Evolutionary conservation across 2,113 vertebrate genomes (phyloP).

Genomic region (Callaeas wilsoni): DNA sequence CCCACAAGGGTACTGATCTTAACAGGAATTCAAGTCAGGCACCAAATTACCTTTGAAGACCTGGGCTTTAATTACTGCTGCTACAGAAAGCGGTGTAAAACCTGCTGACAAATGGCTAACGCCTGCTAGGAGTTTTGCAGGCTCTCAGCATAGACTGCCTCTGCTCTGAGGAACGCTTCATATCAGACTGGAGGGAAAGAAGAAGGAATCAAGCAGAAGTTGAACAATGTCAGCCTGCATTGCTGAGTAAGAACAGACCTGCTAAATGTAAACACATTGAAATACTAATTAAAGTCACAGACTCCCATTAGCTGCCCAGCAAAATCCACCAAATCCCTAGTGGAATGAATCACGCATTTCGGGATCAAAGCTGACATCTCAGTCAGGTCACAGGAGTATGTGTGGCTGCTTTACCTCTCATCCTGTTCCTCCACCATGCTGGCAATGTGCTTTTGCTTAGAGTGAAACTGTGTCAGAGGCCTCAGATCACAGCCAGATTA

Average conservation of each 20-base stretch:
- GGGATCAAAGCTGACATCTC: background rate
- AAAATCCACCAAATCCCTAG: background rate
- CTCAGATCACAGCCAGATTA: background rate
- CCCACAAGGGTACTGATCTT: background rate
- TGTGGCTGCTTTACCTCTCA: background rate
- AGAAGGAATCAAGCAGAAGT: background rate
- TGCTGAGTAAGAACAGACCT: background rate
- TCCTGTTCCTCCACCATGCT: background rate
- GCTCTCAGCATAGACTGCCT: background rate
- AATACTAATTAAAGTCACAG: background rate
- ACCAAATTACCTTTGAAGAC: background rate
- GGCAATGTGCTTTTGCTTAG: background rate
- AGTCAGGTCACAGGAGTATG: background rate
- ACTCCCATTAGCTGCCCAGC: background rate
- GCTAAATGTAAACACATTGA: background rate
- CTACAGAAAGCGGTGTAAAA: background rate
- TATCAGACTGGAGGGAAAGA: background rate
- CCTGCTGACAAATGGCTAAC: background rate
- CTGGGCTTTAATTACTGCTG: background rate
- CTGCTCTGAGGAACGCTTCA: background rate
- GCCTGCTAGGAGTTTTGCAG: background rate
- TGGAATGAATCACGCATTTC: background rate
- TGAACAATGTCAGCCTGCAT: background rate
- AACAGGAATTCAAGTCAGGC: background rate
- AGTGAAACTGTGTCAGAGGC: background rate